phyloP scores from a whole-genome alignment of 2,797 vertebrate genomes.

The Caiman crocodilus region DNA sequence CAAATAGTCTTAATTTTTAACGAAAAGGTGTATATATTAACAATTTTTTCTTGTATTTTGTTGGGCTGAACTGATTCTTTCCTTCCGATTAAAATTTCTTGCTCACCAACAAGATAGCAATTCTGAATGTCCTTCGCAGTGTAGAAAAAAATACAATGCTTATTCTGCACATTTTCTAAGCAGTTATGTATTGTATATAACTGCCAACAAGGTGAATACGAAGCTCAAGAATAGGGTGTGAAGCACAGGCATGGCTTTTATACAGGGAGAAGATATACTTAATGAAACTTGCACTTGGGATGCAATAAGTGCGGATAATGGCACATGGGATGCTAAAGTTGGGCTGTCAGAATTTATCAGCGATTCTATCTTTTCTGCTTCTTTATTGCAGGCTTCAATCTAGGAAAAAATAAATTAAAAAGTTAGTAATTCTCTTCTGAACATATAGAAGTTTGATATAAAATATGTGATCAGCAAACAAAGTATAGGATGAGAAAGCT shows the following conservation, averaged over 20 bases:
- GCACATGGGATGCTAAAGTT: constrained; percentile 92
- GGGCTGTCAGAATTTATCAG: constrained; percentile 97
- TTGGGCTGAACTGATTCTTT: constrained; percentile 23
- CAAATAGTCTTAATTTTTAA: constrained; percentile 21
- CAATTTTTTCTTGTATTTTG: neutral
- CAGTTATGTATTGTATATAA: constrained; percentile 41
- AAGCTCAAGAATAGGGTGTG: constrained; percentile 73
- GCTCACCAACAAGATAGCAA: constrained; percentile 4
- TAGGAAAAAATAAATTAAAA: constrained; percentile 58
- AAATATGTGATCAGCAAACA: neutral
- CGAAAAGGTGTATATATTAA: neutral
- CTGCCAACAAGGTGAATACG: constrained; percentile 48
- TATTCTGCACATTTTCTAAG: neutral
- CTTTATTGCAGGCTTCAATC: constrained; percentile 98
- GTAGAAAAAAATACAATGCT: neutral
- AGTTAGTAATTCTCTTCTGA: neutral
- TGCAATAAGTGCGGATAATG: constrained; percentile 92
- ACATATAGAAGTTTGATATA: neutral
- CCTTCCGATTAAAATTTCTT: constrained; percentile 29
- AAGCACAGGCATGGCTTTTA: neutral
- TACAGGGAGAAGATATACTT: constrained; percentile 79
- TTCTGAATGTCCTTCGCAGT: constrained; percentile 57
- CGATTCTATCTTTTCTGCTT: constrained; percentile 97
- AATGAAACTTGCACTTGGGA: constrained; percentile 90
- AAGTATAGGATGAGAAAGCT: neutral